phyloP scores from a whole-genome alignment of 2,888 invertebrate genomes.

The Leptopilina syphax region DNA sequence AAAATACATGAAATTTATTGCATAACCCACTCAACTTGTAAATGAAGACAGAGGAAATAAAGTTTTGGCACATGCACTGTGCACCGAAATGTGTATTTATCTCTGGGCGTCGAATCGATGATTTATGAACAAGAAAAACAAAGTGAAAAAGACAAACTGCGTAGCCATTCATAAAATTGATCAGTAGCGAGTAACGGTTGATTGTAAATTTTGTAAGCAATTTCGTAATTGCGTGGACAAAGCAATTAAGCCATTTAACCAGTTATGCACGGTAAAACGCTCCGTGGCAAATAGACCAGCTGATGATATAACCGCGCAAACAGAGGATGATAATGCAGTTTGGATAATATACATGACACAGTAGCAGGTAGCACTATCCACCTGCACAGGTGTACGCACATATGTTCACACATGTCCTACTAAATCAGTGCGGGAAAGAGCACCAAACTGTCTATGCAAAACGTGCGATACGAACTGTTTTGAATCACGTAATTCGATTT shows the following conservation, averaged over 20 bases:
- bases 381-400: constrained; percentile 51
- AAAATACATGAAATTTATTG: too few relatives aligned
- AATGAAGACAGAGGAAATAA: too few relatives aligned
- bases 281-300: constrained; percentile 63
- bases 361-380: constrained; percentile 47
- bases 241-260: constrained; percentile 73
- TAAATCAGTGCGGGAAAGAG: constrained; percentile 9
- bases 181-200: constrained; percentile 56
- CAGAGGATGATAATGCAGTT: constrained; percentile 69
- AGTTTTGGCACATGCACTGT: too few relatives aligned
- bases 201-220: constrained; percentile 73
- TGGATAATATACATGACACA: constrained; percentile 66
- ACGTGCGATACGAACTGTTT: constrained; percentile 1
- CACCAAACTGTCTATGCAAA: constrained; percentile 2
- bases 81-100: background rate
- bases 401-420: constrained; percentile 12
- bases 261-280: constrained; percentile 59
- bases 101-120: constrained; percentile 42
- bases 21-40: too few relatives aligned
- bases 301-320: constrained; percentile 67
- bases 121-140: constrained; percentile 56
- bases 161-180: constrained; percentile 67
- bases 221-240: constrained; percentile 73
- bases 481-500: constrained; percentile 20
- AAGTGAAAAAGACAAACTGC: constrained; percentile 57